Base-by-base conservation (phyloP, 1,140 invertebrate genomes). In the Aphaenogaster rudis region DNA sequence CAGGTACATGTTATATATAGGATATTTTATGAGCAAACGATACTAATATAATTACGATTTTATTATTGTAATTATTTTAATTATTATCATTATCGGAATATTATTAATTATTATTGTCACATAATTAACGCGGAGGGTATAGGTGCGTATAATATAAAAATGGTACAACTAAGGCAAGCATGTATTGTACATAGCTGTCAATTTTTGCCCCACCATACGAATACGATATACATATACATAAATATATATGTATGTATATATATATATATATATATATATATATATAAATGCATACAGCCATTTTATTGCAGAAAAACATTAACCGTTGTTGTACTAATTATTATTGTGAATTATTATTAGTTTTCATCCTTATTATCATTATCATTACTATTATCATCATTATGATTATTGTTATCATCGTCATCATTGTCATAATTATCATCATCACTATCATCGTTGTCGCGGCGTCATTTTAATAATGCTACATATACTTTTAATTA, bases 131-230 rank as follows among this genome's bases (percentile, higher is more conserved):
- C 93, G 91, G 88, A 94, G 86, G 93, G 88, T 90, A 93, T 93
- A 94, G 92, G 91, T 93, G 94, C 88, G 92, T 93, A 94, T 92
- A 93, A 93, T 89, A 90, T 93, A 93, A 94, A 88, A 88, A 95
- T 95, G 93, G 93, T 95, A 94, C 94, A 95, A 95, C 89, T 94
- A 92, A 95, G 93, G 92, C 94, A 94, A 95, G 93, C 95, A 94
- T 95, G 94, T 94, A 94, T 91, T 95, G 94, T 95, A 95, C 93
- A 95, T 95, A 95, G 94, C 93, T 95, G 93, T 95, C 95, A 93
- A 91, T 92, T 91, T 91, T 85, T 93, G 87, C 90, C 93, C 92
- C 92, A 89, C 86, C 86, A 91, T 92, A 92, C 88, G 72, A 90
- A 94, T 42, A 57, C 80, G 92, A 92, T 92, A 93, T 88, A 84